These are phyloP conservation scores for Melieria picta DNA, from an alignment of 2,888 invertebrate genomes.

Conservation along the genomic window DNA sequence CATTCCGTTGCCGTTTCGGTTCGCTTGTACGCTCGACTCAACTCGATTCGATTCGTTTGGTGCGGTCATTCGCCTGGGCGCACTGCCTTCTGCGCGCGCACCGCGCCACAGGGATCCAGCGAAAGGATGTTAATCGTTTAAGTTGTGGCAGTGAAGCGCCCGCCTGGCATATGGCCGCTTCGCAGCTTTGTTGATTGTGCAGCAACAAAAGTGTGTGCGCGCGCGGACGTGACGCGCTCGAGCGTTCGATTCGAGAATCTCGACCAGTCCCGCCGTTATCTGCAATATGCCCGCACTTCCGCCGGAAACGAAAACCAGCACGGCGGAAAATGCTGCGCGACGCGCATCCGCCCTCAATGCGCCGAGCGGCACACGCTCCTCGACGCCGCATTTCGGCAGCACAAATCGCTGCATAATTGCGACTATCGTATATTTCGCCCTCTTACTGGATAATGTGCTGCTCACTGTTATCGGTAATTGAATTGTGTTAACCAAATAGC, in stretches of 20 bases:
- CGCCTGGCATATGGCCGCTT: not conserved
- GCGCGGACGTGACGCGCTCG: slow-evolving; percentile 8
- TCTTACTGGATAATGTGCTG: slow-evolving; percentile 86
- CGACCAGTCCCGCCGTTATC: not conserved
- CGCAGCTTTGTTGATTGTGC: slow-evolving; percentile 23
- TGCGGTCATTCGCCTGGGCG: too few relatives aligned
- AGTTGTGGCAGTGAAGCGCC: not conserved
- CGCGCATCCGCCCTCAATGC: slow-evolving; percentile 37
- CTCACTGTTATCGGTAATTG: slow-evolving; percentile 85
- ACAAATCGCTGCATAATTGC: slow-evolving; percentile 64
- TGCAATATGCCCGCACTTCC: slow-evolving; percentile 36
- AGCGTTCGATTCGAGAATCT: slow-evolving; percentile 7
- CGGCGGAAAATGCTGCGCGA: slow-evolving; percentile 23
- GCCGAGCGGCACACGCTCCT: slow-evolving; percentile 37
- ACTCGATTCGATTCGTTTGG: too few relatives aligned
- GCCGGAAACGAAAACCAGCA: slow-evolving; percentile 14
- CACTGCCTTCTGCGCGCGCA: too few relatives aligned
- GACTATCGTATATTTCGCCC: slow-evolving; percentile 76
- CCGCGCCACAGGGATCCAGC: too few relatives aligned
- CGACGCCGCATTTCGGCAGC: slow-evolving; percentile 43
- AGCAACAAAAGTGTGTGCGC: slow-evolving; percentile 9
- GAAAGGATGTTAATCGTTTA: slow-evolving; percentile 9
- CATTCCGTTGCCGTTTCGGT: too few relatives aligned
- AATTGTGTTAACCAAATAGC: too few relatives aligned
- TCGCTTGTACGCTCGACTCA: too few relatives aligned